Percentiles rank a stretch among this genome's conserved stretches.
Evolutionary conservation across 2,113 vertebrate genomes (phyloP).

Genomic region (Lampris megalopsis): DNA sequence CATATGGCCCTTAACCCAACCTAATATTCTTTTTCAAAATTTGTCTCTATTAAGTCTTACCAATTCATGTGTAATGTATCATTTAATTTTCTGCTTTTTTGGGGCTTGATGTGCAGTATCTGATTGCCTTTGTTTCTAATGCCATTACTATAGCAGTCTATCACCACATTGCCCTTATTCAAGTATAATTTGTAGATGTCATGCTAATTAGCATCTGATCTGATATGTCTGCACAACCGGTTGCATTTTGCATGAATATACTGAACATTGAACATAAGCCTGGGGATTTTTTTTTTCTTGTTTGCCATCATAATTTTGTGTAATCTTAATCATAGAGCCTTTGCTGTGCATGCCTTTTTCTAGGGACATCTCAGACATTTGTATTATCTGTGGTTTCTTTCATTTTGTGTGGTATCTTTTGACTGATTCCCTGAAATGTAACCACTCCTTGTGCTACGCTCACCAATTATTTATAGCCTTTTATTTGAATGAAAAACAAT

Average conservation of each 20-base stretch:
- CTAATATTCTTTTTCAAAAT: no score
- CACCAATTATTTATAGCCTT: conserved; percentile 20
- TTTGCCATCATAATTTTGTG: conserved; percentile 15
- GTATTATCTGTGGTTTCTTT: conserved; percentile 43
- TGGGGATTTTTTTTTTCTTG: background rate
- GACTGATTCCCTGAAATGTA: conserved; percentile 51
- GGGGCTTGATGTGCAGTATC: conserved; percentile 28
- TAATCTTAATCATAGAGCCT: conserved; percentile 32
- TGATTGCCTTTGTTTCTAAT: conserved; percentile 59
- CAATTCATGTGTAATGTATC: background rate
- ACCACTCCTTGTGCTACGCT: conserved; percentile 51
- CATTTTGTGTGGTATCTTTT: conserved; percentile 52
- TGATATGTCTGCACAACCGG: conserved; percentile 27
- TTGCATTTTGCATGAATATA: conserved; percentile 32
- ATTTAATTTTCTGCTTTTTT: conserved; percentile 23
- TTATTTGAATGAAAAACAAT: conserved; percentile 14
- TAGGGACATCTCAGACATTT: conserved; percentile 24
- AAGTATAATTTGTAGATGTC: background rate
- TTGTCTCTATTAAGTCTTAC: no score
- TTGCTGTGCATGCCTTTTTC: conserved; percentile 64
- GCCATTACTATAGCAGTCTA: conserved; percentile 61
- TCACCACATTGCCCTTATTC: conserved; percentile 70
- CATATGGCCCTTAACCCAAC: conserved; percentile 1
- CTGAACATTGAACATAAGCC: background rate
- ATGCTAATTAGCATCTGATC: conserved; percentile 12